phyloP scores from a whole-genome alignment of 2,888 invertebrate genomes.

The Drosophila robusta region DNA sequence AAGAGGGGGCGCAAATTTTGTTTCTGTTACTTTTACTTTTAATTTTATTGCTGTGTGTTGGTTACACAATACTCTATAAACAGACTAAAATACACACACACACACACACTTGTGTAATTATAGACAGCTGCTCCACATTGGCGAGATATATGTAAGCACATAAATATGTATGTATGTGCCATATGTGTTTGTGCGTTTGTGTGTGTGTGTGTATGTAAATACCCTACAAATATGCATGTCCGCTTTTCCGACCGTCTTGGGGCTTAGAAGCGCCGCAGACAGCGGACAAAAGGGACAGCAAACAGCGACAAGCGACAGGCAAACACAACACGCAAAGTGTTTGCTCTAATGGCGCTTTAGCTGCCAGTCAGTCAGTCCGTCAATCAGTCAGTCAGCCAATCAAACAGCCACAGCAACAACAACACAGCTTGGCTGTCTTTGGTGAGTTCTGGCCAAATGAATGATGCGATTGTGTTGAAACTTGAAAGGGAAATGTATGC shows the following conservation, averaged over 20 bases:
- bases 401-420: slow-evolving; percentile 1
- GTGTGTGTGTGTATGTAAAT: slow-evolving; percentile 1
- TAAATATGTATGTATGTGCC: neutral
- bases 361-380: slow-evolving; percentile 34
- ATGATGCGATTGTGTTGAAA: slow-evolving; percentile 19
- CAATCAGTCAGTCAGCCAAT: slow-evolving; percentile 3
- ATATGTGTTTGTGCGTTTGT: slow-evolving; percentile 1
- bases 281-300: slow-evolving; percentile 24
- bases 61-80: slow-evolving; percentile 62
- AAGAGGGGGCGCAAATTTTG: slow-evolving; percentile 18
- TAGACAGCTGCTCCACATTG: slow-evolving; percentile 74
- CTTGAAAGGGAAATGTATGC: neutral
- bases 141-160: slow-evolving; percentile 13
- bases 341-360: slow-evolving; percentile 38
- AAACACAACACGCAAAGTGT: slow-evolving; percentile 54
- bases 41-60: slow-evolving; percentile 60
- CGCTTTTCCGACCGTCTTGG: slow-evolving; percentile 44
- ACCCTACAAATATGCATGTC: slow-evolving; percentile 13
- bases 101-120: slow-evolving; percentile 57
- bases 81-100: slow-evolving; percentile 48
- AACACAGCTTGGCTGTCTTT: slow-evolving; percentile 22
- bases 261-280: slow-evolving; percentile 41
- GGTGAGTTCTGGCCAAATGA: slow-evolving; percentile 41
- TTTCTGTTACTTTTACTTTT: slow-evolving; percentile 58
- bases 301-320: slow-evolving; percentile 40